phyloP scores from a whole-genome alignment of 1,140 invertebrate genomes.

The Asobara japonica region DNA sequence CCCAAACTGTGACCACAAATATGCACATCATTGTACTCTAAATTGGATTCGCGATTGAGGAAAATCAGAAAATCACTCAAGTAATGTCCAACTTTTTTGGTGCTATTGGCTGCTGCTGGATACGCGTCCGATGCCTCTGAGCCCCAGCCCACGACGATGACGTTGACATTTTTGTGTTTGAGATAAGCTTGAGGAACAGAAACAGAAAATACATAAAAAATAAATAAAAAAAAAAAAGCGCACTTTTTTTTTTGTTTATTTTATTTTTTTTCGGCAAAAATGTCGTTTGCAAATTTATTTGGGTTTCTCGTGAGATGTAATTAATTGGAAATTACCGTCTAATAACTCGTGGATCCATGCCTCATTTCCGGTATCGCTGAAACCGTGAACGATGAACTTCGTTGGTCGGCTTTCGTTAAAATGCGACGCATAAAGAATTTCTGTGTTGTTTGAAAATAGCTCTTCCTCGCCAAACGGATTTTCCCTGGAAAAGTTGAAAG shows the following conservation, averaged over 20 bases:
- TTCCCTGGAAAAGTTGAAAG: constrained; percentile 41
- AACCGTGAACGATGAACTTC: constrained; percentile 69
- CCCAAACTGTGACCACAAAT: constrained; percentile 87
- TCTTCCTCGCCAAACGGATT: constrained; percentile 56
- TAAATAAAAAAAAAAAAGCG: no score
- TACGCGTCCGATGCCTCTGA: constrained; percentile 65
- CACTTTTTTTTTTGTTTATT: constrained; percentile 30
- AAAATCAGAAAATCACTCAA: constrained; percentile 56
- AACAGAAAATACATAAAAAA: constrained; percentile 28
- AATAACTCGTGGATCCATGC: constrained; percentile 61
- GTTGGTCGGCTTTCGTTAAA: constrained; percentile 60
- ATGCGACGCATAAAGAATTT: constrained; percentile 54
- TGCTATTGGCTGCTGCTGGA: constrained; percentile 53
- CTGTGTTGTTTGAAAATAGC: constrained; percentile 52
- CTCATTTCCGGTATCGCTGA: constrained; percentile 60
- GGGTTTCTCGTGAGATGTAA: no score
- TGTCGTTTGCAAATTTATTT: background rate
- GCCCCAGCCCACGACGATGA: constrained; percentile 76
- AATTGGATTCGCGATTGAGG: constrained; percentile 54
- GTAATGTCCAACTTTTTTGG: constrained; percentile 55
- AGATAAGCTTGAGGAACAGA: constrained; percentile 66
- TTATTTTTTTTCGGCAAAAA: background rate
- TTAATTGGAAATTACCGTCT: constrained; percentile 43
- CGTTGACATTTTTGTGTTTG: constrained; percentile 68
- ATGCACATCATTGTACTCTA: constrained; percentile 70